Evolutionary conservation across 2,797 vertebrate genomes (phyloP).

Genomic region (Phalanger gymnotis): DNA sequence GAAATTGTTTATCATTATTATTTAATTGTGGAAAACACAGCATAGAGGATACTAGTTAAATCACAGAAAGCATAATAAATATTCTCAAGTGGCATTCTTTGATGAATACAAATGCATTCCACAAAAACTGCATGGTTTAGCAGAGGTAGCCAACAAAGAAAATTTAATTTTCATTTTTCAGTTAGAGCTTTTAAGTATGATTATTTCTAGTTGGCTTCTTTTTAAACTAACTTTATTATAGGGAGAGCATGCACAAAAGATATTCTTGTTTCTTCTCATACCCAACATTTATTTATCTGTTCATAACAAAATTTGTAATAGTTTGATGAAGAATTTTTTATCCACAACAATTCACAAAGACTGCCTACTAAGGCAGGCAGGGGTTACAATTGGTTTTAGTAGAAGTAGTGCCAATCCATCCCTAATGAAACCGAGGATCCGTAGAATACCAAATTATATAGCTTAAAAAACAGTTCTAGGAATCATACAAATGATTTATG

Average conservation of each 20-base stretch:
- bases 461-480: conserved; percentile 7
- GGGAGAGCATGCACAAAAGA: background rate
- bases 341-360: background rate
- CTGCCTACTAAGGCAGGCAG: background rate
- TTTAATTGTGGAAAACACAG: background rate
- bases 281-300: background rate
- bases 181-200: background rate
- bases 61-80: background rate
- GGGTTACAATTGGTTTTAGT: background rate
- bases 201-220: background rate
- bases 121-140: background rate
- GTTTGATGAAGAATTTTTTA: background rate
- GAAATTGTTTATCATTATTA: conserved; percentile 16
- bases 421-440: background rate
- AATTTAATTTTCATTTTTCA: background rate
- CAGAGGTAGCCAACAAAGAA: background rate
- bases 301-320: background rate
- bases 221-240: background rate
- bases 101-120: background rate
- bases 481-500: conserved; percentile 15
- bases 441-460: background rate
- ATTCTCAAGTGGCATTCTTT: background rate
- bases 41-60: conserved; percentile 50
- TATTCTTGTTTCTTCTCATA: background rate
- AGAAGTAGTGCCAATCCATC: background rate